phyloP scores from a whole-genome alignment of 2,888 invertebrate species.

The Drosophila atripex region DNA sequence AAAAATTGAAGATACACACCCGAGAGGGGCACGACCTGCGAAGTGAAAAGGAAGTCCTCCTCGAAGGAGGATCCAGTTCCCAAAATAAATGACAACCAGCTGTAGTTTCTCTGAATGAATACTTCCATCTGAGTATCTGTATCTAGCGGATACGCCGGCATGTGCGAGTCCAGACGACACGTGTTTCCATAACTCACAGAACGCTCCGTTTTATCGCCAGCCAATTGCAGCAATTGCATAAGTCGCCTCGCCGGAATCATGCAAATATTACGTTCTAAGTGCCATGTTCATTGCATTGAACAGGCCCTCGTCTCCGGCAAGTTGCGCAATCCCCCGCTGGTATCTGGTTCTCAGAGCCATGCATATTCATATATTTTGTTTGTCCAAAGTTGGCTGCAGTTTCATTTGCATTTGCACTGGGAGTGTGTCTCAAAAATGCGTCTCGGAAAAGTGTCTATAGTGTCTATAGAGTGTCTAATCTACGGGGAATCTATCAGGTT shows the following conservation, averaged over 20 bases:
- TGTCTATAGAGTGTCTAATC: too few relatives aligned
- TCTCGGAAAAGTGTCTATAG: slow-evolving; percentile 23
- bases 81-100: slow-evolving; percentile 24
- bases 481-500: neutral
- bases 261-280: slow-evolving; percentile 40
- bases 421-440: slow-evolving; percentile 49
- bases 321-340: slow-evolving; percentile 28
- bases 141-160: slow-evolving; percentile 34
- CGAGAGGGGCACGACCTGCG: slow-evolving; percentile 2
- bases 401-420: slow-evolving; percentile 38
- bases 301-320: neutral
- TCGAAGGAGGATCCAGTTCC: slow-evolving; percentile 17
- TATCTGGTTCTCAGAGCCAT: slow-evolving; percentile 2
- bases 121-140: slow-evolving; percentile 25
- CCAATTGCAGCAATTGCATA: slow-evolving; percentile 41
- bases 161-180: slow-evolving; percentile 40
- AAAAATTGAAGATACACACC: slow-evolving; percentile 17
- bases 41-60: slow-evolving; percentile 17
- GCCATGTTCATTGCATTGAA: slow-evolving; percentile 20
- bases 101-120: slow-evolving; percentile 32
- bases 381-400: slow-evolving; percentile 46
- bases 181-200: slow-evolving; percentile 26
- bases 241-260: slow-evolving; percentile 28
- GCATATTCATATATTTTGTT: slow-evolving; percentile 51
- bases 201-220: slow-evolving; percentile 30